These are phyloP conservation scores for Daphoenositta chrysoptera DNA, from an alignment of 2,113 vertebrate genomes.

Conservation along the genomic window DNA sequence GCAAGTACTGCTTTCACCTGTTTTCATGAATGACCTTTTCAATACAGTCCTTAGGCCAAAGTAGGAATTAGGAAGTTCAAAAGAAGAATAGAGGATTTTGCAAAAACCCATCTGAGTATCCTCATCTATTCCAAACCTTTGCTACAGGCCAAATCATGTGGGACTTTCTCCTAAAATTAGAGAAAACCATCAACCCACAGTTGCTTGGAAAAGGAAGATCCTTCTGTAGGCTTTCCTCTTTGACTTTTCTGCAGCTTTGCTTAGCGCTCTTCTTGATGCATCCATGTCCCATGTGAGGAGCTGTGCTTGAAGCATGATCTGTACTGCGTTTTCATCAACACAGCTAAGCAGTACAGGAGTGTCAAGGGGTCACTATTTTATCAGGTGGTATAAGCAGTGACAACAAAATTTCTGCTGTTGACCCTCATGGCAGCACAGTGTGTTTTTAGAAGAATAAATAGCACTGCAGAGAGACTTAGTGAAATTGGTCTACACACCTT, in stretches of 20 bases:
- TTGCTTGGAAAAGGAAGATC: not conserved
- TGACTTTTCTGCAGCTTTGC: not conserved
- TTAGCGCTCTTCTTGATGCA: rapidly evolving
- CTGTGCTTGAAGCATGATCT: not conserved
- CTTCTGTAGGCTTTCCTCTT: not conserved
- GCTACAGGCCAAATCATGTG: not conserved
- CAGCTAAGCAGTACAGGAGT: not conserved
- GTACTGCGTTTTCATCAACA: not conserved
- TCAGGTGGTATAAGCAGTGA: not conserved
- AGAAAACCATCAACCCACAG: not conserved
- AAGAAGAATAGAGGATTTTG: not conserved
- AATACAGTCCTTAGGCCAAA: not conserved
- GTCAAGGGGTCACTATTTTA: not conserved
- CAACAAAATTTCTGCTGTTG: not conserved
- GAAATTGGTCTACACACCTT: not conserved
- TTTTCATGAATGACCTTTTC: not conserved
- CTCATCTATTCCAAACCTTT: not conserved
- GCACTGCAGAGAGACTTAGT: not conserved
- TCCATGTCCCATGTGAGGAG: not conserved
- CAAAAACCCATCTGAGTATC: not conserved
- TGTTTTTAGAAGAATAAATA: not conserved
- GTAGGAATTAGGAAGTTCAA: not conserved
- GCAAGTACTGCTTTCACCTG: not conserved
- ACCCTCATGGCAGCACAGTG: not conserved
- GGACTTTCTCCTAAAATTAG: not conserved